phyloP scores from a whole-genome alignment of 2,888 invertebrate species.

The Leucophenga maculata region DNA sequence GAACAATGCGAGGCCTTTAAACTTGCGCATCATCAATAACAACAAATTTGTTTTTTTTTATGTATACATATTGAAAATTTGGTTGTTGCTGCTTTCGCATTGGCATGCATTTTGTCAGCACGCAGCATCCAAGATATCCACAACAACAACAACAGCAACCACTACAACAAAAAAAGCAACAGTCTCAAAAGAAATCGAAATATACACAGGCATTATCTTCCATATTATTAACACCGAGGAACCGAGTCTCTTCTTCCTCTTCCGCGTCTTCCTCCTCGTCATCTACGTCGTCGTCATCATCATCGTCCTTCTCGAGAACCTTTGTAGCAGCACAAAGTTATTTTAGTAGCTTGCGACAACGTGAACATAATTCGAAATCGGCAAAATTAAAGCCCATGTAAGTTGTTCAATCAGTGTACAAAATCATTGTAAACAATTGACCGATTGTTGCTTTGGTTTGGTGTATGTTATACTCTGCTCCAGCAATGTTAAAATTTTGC shows the following conservation, averaged over 20 bases:
- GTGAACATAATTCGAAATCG: constrained; percentile 24
- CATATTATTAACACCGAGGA: too few species aligned
- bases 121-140: constrained; percentile 43
- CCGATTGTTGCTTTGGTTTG: background rate
- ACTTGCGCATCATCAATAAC: background rate
- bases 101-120: constrained; percentile 63
- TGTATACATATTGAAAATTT: background rate
- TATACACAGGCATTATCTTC: too few species aligned
- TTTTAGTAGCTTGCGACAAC: constrained; percentile 37
- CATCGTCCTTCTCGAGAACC: constrained; percentile 42
- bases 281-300: constrained; percentile 37
- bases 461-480: too few species aligned
- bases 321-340: constrained; percentile 56
- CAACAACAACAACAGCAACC: constrained; percentile 42
- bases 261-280: constrained; percentile 10
- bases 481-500: too few species aligned
- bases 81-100: constrained; percentile 43
- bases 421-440: background rate
- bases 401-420: constrained; percentile 38
- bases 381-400: constrained; percentile 56
- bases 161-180: constrained; percentile 40
- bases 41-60: background rate
- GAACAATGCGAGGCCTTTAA: background rate
- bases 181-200: constrained; percentile 17
- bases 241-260: background rate